A percentile compares a stretch with the other conserved stretches of the same genome.
Evolutionary conservation across 1,140 invertebrate genomes (phyloP).

Genomic region (Mesaphorura yosii): DNA sequence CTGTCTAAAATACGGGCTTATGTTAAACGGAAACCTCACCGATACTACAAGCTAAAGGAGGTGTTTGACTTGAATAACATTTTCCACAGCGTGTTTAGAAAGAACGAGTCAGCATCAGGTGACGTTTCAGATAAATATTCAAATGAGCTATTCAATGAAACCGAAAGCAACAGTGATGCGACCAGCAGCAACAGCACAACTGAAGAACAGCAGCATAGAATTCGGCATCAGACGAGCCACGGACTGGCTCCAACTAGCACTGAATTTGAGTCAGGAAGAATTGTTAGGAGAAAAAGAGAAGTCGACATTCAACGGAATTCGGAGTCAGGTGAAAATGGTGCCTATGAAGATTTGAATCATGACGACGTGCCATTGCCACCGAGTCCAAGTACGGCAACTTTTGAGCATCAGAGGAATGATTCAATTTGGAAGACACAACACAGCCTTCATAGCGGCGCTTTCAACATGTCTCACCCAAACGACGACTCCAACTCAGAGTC

Average conservation of each 20-base stretch:
- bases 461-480: slow-evolving; percentile 22
- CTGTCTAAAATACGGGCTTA: slow-evolving; percentile 23
- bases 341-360: slow-evolving; percentile 46
- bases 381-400: slow-evolving; percentile 4
- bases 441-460: slow-evolving; percentile 28
- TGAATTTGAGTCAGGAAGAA: background rate
- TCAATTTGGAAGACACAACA: slow-evolving; percentile 32
- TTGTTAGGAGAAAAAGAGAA: background rate
- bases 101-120: background rate
- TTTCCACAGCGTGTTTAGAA: too few species aligned
- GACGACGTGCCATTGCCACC: slow-evolving; percentile 41
- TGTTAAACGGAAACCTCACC: slow-evolving; percentile 15
- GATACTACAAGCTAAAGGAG: slow-evolving; percentile 16
- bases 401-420: too few species aligned
- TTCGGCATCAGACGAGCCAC: background rate
- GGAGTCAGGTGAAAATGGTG: slow-evolving; percentile 36
- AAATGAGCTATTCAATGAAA: background rate
- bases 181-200: background rate
- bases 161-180: background rate
- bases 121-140: background rate
- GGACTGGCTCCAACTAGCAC: background rate
- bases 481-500: slow-evolving; percentile 51
- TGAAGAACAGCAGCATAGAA: background rate
- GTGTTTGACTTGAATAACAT: too few species aligned
- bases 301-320: slow-evolving; percentile 1